Evolutionary conservation across 2,113 vertebrate species (phyloP).

Genomic region (Oryzias woworae): DNA sequence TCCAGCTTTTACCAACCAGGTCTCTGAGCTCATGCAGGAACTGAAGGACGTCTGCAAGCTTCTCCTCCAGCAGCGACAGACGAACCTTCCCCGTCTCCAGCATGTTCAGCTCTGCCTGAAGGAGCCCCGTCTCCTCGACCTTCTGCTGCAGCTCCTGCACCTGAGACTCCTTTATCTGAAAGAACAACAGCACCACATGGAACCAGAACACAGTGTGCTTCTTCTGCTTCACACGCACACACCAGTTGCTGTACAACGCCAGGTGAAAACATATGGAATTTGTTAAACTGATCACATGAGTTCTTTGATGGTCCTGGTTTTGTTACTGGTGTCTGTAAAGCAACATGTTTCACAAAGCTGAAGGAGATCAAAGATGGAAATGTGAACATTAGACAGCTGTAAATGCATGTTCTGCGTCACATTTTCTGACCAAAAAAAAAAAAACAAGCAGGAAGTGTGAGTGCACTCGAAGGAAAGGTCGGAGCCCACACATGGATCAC

Average conservation of each 20-base stretch:
- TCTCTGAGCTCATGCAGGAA: conserved; percentile 87
- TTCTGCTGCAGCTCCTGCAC: conserved; percentile 83
- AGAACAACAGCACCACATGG: conserved; percentile 20
- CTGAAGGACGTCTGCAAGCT: conserved; percentile 88
- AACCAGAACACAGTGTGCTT: background rate
- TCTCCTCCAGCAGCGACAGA: conserved; percentile 91
- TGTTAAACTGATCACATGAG: no score
- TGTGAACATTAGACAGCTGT: background rate
- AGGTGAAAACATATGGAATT: background rate
- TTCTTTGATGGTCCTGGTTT: no score
- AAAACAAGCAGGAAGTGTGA: background rate
- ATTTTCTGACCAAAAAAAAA: background rate
- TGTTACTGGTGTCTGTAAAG: no score
- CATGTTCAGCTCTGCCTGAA: conserved; percentile 91
- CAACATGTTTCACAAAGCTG: no score
- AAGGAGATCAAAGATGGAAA: background rate
- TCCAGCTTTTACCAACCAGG: conserved; percentile 77
- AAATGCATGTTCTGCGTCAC: background rate
- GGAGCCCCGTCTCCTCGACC: conserved; percentile 79
- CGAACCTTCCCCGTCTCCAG: conserved; percentile 89
- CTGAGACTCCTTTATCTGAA: conserved; percentile 80
- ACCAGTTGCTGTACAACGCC: background rate
- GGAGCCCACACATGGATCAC: conserved; percentile 48
- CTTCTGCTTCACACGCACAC: background rate
- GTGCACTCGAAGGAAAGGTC: conserved; percentile 36